phyloP scores from a whole-genome alignment of 2,797 vertebrate genomes.

The Leptoclinus maculatus region DNA sequence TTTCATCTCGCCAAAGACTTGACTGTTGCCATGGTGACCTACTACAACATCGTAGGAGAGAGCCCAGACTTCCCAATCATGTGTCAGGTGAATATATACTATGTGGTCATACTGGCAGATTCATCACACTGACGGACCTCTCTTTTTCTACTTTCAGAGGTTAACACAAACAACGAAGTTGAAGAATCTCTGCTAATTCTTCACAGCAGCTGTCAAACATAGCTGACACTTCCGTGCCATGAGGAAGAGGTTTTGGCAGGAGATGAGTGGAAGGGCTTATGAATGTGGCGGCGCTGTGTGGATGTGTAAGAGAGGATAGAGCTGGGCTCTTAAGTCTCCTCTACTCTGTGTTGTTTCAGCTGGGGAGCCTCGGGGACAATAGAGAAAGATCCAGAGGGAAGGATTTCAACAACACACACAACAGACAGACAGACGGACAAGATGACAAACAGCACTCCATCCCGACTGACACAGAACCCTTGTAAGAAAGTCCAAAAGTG shows the following conservation, averaged over 20 bases:
- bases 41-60: slow-evolving; percentile 21
- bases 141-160: background rate
- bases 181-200: slow-evolving; percentile 30
- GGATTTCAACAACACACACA: slow-evolving; percentile 29
- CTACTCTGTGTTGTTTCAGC: slow-evolving; percentile 63
- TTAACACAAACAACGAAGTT: slow-evolving; percentile 22
- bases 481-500: background rate
- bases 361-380: slow-evolving; percentile 49
- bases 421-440: slow-evolving; percentile 1
- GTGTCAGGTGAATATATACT: slow-evolving; percentile 19
- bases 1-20: slow-evolving; percentile 32
- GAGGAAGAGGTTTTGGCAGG: slow-evolving; percentile 60
- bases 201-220: slow-evolving; percentile 41
- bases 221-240: slow-evolving; percentile 36
- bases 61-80: background rate
- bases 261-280: slow-evolving; percentile 57
- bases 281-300: slow-evolving; percentile 29
- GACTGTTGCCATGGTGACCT: slow-evolving; percentile 60
- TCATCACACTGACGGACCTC: background rate
- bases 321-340: slow-evolving; percentile 51
- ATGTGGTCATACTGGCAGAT: slow-evolving; percentile 3
- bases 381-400: slow-evolving; percentile 34
- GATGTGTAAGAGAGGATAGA: slow-evolving; percentile 43
- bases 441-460: background rate
- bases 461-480: background rate